Base-by-base conservation (phyloP, 2,797 vertebrate genomes). In the Myotis planiceps region DNA sequence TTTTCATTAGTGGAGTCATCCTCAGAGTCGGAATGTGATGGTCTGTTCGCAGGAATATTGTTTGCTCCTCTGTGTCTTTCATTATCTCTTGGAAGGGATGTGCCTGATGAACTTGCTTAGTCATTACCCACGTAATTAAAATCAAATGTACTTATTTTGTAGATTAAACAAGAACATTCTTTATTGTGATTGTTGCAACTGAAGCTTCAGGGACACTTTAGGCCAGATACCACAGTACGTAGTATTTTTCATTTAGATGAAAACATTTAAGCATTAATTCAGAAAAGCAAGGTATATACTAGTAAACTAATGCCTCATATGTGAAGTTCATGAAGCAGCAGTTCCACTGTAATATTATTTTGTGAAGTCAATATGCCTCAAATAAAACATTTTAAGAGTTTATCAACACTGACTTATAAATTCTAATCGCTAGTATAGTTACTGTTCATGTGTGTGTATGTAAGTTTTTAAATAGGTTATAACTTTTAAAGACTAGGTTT, bases 71-170 rank as follows among this genome's bases (percentile, higher is more conserved):
- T 98, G 96, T 97, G 97, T 94, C 96, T 98, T 98, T 98, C 98
- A 98, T 98, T 98, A 98, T 98, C 96, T 98, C 97, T 96, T 98
- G 95, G 97, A 98, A 98, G 94, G 97, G 97, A 98, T 98, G 98
- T 98, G 98, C 98, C 98, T 97, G 97, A 97, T 98, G 95, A 96
- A 97, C 98, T 98, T 97, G 94, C 97, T 98, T 98, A 97, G 98
- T 98, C 98, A 98, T 98, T 98, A 98, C 95, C 97, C 88, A 98
- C 98, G 97, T 98, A 98, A 98, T 98, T 98, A 98, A 98, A 99
- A 98, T 98, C 97, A 99, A 98, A 98, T 98, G 98, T 98, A 98
- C 98, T 98, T 98, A 98, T 98, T 98, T 98, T 98, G 97, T 97
- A 98, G 98, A 98, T 98, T 98, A 98, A 98, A 97, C 95, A 97